A percentile compares a stretch with the other conserved stretches of the same genome.
phyloP scores from a whole-genome alignment of 2,888 invertebrate genomes.

The Drosophila mettleri region DNA sequence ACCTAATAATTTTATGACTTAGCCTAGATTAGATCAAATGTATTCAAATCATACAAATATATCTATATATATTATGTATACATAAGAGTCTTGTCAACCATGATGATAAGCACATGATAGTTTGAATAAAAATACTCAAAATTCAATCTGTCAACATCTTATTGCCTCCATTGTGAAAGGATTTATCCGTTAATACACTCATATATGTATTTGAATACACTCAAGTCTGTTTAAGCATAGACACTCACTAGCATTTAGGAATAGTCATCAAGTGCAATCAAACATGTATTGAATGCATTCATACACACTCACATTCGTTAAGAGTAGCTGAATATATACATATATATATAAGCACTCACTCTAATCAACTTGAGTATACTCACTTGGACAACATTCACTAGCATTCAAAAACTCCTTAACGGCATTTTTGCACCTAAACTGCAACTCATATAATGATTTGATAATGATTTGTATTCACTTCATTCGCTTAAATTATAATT shows the following conservation, averaged over 20 bases:
- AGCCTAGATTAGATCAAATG: neutral
- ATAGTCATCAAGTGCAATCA: neutral
- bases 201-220: neutral
- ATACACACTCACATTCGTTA: neutral
- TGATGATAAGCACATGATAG: neutral
- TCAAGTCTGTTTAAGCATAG: neutral
- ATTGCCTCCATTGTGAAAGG: neutral
- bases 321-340: neutral
- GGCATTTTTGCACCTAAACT: too few relatives aligned
- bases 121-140: neutral
- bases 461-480: neutral
- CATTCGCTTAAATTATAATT: neutral
- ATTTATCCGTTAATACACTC: neutral
- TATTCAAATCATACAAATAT: neutral
- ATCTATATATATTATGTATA: neutral
- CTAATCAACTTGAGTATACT: neutral
- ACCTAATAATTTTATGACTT: too few relatives aligned
- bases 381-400: neutral
- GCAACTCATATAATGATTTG: too few relatives aligned
- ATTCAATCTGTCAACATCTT: too few relatives aligned
- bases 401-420: neutral
- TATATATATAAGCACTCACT: neutral
- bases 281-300: neutral
- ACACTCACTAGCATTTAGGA: neutral
- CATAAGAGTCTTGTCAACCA: neutral